Conservation (phyloP, 2,797 vertebrate genomes). For the Coregonus sp. region DNA sequence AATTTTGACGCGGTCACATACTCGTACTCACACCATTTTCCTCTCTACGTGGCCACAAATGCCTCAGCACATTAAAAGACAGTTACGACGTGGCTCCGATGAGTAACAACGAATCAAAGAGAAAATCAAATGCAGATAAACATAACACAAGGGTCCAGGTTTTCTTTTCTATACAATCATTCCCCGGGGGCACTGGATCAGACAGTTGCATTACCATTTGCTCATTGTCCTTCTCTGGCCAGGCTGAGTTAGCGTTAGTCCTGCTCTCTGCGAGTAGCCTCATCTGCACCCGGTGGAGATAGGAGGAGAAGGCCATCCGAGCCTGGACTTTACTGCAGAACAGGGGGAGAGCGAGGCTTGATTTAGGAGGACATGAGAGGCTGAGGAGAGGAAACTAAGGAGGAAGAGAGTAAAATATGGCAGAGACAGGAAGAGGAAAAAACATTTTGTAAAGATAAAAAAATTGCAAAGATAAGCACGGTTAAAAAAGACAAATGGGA, state of each 20-base stretch:
- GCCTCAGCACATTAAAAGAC: slow-evolving; percentile 45
- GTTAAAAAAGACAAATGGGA: slow-evolving; percentile 3
- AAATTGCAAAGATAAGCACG: background rate
- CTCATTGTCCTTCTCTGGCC: slow-evolving; percentile 86
- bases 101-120: slow-evolving; percentile 35
- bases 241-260: slow-evolving; percentile 70
- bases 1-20: slow-evolving; percentile 36
- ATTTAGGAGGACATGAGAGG: background rate
- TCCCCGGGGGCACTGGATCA: background rate
- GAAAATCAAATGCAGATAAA: slow-evolving; percentile 37
- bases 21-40: slow-evolving; percentile 45
- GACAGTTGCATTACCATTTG: slow-evolving; percentile 83
- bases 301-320: slow-evolving; percentile 90
- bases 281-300: slow-evolving; percentile 89
- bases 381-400: slow-evolving; percentile 5
- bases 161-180: slow-evolving; percentile 31
- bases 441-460: background rate
- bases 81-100: slow-evolving; percentile 34
- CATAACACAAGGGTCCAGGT: slow-evolving; percentile 38
- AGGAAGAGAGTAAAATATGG: background rate
- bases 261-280: slow-evolving; percentile 84
- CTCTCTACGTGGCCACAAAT: slow-evolving; percentile 49
- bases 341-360: slow-evolving; percentile 6
- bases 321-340: slow-evolving; percentile 91
- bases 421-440: background rate